Percentiles rank a stretch among this genome's conserved stretches.
phyloP scores from a whole-genome alignment of 2,888 invertebrate genomes.

The Luffia ferchaultella region DNA sequence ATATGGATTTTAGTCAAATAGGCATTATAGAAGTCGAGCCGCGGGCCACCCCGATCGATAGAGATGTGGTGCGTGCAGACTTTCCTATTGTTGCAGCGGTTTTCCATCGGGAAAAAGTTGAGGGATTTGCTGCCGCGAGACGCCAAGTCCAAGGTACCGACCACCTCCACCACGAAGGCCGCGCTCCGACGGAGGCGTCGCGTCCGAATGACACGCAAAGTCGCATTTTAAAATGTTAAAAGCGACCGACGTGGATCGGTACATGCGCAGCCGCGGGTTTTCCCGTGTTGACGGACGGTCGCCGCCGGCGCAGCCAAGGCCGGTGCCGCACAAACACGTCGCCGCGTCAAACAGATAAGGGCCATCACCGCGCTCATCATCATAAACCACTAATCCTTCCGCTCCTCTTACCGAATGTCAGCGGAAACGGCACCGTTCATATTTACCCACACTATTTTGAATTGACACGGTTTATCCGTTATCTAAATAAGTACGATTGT shows the following conservation, averaged over 20 bases:
- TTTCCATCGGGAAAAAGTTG: constrained; percentile 36
- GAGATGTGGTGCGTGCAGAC: constrained; percentile 8
- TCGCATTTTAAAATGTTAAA: no score
- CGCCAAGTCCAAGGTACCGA: constrained; percentile 42
- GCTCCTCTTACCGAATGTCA: background rate
- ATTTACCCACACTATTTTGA: no score
- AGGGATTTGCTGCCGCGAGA: constrained; percentile 36
- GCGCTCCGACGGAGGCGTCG: background rate
- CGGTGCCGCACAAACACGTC: background rate
- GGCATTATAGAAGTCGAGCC: no score
- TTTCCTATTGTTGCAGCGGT: constrained; percentile 43
- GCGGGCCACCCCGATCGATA: no score
- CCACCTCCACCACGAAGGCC: background rate
- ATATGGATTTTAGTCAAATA: background rate
- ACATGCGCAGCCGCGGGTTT: no score
- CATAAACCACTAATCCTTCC: background rate
- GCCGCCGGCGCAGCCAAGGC: background rate
- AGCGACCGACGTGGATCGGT: no score
- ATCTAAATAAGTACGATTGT: no score
- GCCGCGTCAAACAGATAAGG: background rate
- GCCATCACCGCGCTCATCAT: background rate
- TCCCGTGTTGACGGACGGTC: background rate
- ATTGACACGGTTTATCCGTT: no score
- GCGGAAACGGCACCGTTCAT: background rate
- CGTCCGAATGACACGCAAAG: no score